These are phyloP conservation scores for Sesia bembeciformis DNA, from an alignment of 2,888 invertebrate genomes.

Conservation along the genomic window DNA sequence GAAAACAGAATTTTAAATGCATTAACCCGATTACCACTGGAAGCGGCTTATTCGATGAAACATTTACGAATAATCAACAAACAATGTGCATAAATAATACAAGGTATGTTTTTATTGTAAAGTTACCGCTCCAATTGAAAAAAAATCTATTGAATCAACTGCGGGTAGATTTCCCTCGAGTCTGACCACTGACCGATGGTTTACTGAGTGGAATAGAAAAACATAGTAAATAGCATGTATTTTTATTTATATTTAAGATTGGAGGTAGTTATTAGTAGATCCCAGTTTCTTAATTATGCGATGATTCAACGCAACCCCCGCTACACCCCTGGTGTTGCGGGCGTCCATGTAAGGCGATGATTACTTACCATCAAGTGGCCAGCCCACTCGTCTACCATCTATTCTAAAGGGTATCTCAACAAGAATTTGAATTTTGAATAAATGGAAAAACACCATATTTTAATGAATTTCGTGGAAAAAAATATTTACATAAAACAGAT, in stretches of 20 bases:
- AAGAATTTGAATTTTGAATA: too few species aligned
- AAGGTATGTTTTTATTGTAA: slow-evolving; percentile 33
- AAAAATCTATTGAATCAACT: slow-evolving; percentile 55
- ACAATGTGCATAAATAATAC: neutral
- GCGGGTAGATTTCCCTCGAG: slow-evolving; percentile 57
- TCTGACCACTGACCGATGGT: slow-evolving; percentile 5
- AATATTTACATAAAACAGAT: too few species aligned
- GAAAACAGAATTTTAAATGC: neutral
- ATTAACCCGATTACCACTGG: neutral
- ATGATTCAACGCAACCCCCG: neutral
- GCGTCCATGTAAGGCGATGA: too few species aligned
- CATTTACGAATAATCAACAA: neutral
- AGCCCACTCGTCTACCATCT: too few species aligned
- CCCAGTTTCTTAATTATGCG: neutral
- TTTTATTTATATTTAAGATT: neutral
- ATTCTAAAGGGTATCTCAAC: too few species aligned
- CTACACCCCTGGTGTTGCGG: too few species aligned
- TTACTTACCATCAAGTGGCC: too few species aligned
- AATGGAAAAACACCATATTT: too few species aligned
- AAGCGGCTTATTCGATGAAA: neutral
- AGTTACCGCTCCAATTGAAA: slow-evolving; percentile 26
- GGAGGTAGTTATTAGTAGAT: too few species aligned
- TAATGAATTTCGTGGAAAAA: too few species aligned
- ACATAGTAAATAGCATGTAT: slow-evolving; percentile 1
- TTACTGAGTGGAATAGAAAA: slow-evolving; percentile 4